These are phyloP conservation scores for Dyspetes luteomarginatus DNA, from an alignment of 2,888 invertebrate genomes.

Conservation along the genomic window DNA sequence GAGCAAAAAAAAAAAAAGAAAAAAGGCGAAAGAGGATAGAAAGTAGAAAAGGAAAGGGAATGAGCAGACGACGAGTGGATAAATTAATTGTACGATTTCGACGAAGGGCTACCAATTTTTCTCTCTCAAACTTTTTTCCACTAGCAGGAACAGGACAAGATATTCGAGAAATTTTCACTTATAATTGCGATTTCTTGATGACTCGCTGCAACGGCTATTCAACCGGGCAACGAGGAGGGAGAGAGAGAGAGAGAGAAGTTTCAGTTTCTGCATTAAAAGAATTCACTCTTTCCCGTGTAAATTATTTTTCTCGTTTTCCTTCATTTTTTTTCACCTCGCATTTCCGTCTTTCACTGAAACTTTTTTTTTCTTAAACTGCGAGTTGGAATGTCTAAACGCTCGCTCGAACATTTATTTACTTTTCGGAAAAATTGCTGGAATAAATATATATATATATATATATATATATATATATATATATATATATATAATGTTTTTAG, in stretches of 20 bases:
- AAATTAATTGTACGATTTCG: slow-evolving; percentile 71
- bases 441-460: no score
- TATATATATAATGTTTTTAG: no score
- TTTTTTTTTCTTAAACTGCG: not conserved
- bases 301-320: slow-evolving; percentile 26
- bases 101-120: slow-evolving; percentile 52
- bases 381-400: no score
- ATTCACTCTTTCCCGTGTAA: slow-evolving; percentile 47
- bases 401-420: no score
- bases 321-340: not conserved
- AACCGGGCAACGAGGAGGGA: slow-evolving; percentile 1
- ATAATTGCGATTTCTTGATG: slow-evolving; percentile 70
- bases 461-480: no score
- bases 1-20: slow-evolving; percentile 37
- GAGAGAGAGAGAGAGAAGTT: not conserved
- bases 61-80: slow-evolving; percentile 50
- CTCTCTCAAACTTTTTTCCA: not conserved
- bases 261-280: slow-evolving; percentile 22
- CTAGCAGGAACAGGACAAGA: no score
- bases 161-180: no score
- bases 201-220: slow-evolving; percentile 48
- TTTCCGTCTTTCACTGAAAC: not conserved
- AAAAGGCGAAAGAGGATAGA: not conserved
- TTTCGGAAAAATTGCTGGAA: no score
- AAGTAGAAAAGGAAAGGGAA: not conserved